Conservation (phyloP, 2,113 vertebrate genomes). For the Ciconia boyciana region DNA sequence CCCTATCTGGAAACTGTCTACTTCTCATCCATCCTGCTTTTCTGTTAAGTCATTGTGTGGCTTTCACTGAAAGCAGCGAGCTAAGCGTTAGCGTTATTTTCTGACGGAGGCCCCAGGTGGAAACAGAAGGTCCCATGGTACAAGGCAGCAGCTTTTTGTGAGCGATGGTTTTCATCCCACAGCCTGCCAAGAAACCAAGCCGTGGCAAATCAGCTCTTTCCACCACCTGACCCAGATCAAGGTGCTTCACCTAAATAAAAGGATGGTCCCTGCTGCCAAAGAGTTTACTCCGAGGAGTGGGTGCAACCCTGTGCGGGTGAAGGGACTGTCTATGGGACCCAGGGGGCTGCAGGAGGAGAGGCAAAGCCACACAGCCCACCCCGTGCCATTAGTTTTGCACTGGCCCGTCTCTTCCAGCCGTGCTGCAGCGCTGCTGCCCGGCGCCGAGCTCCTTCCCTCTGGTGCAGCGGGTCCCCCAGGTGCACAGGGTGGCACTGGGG, state of each 20-base stretch:
- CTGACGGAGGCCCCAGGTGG: background rate
- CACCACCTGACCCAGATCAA: background rate
- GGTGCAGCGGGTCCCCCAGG: fast-evolving
- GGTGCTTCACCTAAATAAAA: background rate
- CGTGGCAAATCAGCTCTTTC: background rate
- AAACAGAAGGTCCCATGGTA: background rate
- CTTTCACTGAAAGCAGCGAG: background rate
- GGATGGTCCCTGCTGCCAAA: background rate
- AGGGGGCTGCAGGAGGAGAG: background rate
- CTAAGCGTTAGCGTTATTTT: background rate
- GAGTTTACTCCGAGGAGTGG: background rate
- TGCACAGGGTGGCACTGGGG: background rate
- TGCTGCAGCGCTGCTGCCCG: background rate
- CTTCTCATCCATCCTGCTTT: background rate
- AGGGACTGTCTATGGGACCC: background rate
- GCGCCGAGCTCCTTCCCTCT: fast-evolving
- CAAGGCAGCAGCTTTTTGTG: background rate
- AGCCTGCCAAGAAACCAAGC: background rate
- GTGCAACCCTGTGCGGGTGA: background rate
- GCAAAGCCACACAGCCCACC: background rate
- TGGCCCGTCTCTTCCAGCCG: background rate
- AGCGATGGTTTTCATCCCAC: background rate
- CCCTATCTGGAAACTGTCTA: background rate
- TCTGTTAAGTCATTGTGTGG: background rate
- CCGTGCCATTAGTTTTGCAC: background rate